Evolutionary conservation across 2,888 invertebrate species (phyloP), one percentile per base, ranked within the genome.

Genomic region (Platypus cylindrus): DNA sequence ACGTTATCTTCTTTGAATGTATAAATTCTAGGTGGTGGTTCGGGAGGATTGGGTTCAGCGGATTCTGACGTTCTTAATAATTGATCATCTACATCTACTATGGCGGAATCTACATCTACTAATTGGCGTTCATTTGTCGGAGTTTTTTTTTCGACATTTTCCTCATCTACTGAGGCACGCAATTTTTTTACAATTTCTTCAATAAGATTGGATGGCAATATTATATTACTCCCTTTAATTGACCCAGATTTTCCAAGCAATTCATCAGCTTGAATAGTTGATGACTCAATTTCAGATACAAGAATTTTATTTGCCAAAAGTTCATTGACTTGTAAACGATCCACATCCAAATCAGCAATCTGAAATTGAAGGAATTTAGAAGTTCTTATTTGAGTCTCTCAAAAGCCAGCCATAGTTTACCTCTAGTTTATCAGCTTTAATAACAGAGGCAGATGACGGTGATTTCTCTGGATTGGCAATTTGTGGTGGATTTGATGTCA

Each of bases 301-400:
- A 78, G 66, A 41, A 86, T 80, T 56, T 79, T 82, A 35, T 75
- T 76, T 0, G 86, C 84, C 55, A 83, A 76, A 25, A 86, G 60
- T 49, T 83, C 82, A 37, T 78, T 76, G 0, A 86, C 85, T 43
- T 75, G 80, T 13, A 87, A 56, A 31, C 78, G 69, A 36, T 84
- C 83, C 1, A 87, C 85, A 52, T 83, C 81, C 40, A 86, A 66
- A 54, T 85, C 83, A 16, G 67, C 13, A 12, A 37, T 33, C 37
- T 40, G 22, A 3, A 27, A 27, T 26, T n/a, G n/a, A n/a, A n/a
- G n/a, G n/a, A n/a, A n/a, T n/a, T n/a, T n/a, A n/a, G n/a, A n/a
- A n/a, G n/a, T n/a, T n/a, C n/a, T n/a, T n/a, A n/a, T n/a, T n/a
- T n/a, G n/a, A n/a, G n/a, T n/a, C n/a, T n/a, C n/a, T n/a, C n/a